These are phyloP conservation scores for Melolontha melolontha DNA, from an alignment of 2,888 invertebrate genomes.

Conservation along the genomic window DNA sequence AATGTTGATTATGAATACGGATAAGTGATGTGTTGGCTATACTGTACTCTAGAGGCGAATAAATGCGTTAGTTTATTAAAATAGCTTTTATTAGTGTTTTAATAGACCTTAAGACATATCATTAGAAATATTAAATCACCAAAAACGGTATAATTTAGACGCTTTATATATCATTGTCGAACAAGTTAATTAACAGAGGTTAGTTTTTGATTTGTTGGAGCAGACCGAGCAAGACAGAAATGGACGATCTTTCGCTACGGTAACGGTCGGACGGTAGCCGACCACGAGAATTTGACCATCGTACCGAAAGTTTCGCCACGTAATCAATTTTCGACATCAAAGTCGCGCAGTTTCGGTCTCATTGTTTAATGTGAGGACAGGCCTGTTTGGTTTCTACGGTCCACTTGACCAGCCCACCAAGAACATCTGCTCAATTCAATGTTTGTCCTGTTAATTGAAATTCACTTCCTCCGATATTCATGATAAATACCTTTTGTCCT, in stretches of 20 bases:
- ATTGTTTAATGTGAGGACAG: constrained; percentile 34
- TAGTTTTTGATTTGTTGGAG: constrained; percentile 33
- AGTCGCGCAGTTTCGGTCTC: constrained; percentile 28
- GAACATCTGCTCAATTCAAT: constrained; percentile 42
- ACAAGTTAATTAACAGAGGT: constrained; percentile 29
- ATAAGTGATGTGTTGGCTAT: too few species aligned
- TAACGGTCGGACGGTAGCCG: background rate
- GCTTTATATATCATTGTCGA: background rate
- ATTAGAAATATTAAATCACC: too few species aligned
- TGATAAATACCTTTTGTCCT: constrained; percentile 48
- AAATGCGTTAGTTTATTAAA: too few species aligned
- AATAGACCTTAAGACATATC: too few species aligned
- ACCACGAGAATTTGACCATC: constrained; percentile 21
- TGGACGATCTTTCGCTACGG: background rate
- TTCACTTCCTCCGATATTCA: constrained; percentile 49
- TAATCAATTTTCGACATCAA: constrained; percentile 42
- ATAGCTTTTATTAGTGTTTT: too few species aligned
- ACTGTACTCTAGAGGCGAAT: too few species aligned
- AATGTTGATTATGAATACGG: too few species aligned
- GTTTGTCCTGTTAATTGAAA: constrained; percentile 49
- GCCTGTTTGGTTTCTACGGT: constrained; percentile 38
- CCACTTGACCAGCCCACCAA: constrained; percentile 35
- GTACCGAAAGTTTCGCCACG: constrained; percentile 27
- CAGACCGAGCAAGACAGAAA: background rate
- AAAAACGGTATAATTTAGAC: too few species aligned